Evolutionary conservation across 1,140 invertebrate species (phyloP).

Genomic region (Aphidius gifuensis): DNA sequence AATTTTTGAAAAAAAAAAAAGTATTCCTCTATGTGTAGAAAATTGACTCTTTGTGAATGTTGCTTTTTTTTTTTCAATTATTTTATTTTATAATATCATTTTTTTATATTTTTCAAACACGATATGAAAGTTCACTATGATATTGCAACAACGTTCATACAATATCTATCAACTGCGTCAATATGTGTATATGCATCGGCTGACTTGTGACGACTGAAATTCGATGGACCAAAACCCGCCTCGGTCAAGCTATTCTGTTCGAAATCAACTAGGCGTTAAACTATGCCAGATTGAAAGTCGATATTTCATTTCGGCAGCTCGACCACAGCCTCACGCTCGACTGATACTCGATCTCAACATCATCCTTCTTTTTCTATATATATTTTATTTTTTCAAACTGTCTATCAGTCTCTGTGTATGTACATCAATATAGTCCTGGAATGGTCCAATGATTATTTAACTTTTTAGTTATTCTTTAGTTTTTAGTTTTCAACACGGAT

Average conservation of each 20-base stretch:
- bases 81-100: too few species aligned
- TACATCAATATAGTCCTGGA: too few species aligned
- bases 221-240: constrained; percentile 11
- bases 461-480: too few species aligned
- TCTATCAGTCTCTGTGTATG: too few species aligned
- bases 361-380: constrained; percentile 7
- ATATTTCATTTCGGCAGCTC: constrained; percentile 23
- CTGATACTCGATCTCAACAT: constrained; percentile 8
- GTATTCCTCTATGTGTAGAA: too few species aligned
- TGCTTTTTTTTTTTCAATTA: too few species aligned
- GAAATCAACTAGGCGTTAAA: constrained; percentile 27
- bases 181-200: constrained; percentile 5
- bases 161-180: constrained; percentile 14
- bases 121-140: not conserved
- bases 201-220: constrained; percentile 14
- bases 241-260: constrained; percentile 22
- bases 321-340: constrained; percentile 13
- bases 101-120: not conserved
- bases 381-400: too few species aligned
- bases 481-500: too few species aligned
- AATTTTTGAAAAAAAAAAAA: too few species aligned
- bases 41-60: too few species aligned
- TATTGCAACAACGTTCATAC: constrained; percentile 8
- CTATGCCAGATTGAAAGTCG: constrained; percentile 28
- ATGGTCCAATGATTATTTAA: too few species aligned